phyloP scores from a whole-genome alignment of 2,797 vertebrate species.

The Anas georgica region DNA sequence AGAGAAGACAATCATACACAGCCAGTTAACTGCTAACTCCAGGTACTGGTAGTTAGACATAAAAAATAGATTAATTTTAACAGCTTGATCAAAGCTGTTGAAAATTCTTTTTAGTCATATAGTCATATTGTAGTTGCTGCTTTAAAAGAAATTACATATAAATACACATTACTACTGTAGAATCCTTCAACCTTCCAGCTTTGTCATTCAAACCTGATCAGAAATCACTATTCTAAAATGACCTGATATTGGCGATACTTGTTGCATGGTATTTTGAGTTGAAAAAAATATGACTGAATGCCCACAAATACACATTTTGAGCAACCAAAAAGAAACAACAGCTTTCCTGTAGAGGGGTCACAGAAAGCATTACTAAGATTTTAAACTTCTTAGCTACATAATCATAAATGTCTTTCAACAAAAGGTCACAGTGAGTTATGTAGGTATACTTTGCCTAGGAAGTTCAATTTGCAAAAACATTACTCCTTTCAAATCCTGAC shows the following conservation, averaged over 20 bases:
- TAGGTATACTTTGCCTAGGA: background rate
- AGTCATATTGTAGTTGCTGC: too few species aligned
- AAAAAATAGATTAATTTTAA: background rate
- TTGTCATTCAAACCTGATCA: background rate
- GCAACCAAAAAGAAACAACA: background rate
- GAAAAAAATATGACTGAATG: background rate
- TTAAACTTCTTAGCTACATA: background rate
- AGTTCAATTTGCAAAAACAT: background rate
- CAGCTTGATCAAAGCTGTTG: background rate
- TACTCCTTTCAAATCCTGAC: background rate
- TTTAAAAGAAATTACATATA: background rate
- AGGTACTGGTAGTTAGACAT: rapidly evolving
- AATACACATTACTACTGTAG: rapidly evolving
- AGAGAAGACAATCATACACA: background rate
- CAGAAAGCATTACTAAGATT: background rate
- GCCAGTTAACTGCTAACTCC: background rate
- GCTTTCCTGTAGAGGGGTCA: background rate
- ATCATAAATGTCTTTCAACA: background rate
- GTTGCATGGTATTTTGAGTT: background rate
- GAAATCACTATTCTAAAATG: background rate
- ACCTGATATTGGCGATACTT: background rate
- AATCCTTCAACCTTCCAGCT: background rate
- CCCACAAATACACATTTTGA: background rate
- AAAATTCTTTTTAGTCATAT: background rate
- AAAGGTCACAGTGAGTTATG: background rate